Percentiles rank a stretch among this genome's conserved stretches.
Conservation (phyloP, 2,888 invertebrate genomes). For the Pseudanteris insignis region DNA sequence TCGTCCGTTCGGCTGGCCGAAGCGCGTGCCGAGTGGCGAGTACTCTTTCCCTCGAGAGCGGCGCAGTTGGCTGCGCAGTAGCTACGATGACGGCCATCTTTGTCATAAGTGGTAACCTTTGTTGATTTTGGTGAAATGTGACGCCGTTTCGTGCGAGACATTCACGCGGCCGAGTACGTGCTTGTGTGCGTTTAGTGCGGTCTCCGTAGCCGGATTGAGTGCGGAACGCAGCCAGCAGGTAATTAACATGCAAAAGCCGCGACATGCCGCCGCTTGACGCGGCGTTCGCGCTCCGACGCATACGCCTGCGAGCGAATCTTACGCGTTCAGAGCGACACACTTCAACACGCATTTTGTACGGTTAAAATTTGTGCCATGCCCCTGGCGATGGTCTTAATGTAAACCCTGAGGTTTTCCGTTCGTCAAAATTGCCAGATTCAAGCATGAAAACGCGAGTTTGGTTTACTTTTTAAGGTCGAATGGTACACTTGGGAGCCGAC, state of each 20-base stretch:
- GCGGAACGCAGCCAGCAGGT: conserved; percentile 40
- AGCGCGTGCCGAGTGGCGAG: conserved; percentile 28
- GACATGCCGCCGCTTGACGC: neutral
- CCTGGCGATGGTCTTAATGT: neutral
- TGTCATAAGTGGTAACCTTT: conserved; percentile 66
- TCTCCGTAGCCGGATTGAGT: conserved; percentile 24
- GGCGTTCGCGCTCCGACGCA: conserved; percentile 43
- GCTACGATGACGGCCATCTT: conserved; percentile 60
- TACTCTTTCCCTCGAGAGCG: conserved; percentile 47
- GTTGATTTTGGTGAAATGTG: conserved; percentile 66
- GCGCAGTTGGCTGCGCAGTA: conserved; percentile 57
- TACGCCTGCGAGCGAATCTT: conserved; percentile 31
- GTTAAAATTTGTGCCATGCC: neutral
- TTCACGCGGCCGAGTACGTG: conserved; percentile 57
- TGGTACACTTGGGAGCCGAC: conserved; percentile 39
- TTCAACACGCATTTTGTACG: neutral
- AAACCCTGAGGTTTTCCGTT: neutral
- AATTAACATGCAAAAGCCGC: conserved; percentile 16
- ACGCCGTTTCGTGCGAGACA: conserved; percentile 54
- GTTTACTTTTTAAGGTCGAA: neutral
- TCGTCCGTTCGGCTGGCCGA: conserved; percentile 14
- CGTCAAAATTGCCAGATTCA: neutral
- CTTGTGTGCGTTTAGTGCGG: conserved; percentile 39
- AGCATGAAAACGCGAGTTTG: neutral
- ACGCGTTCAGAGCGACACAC: conserved; percentile 4